These are phyloP conservation scores for Napeogenes inachia DNA, from an alignment of 2,888 invertebrate genomes.

Conservation along the genomic window DNA sequence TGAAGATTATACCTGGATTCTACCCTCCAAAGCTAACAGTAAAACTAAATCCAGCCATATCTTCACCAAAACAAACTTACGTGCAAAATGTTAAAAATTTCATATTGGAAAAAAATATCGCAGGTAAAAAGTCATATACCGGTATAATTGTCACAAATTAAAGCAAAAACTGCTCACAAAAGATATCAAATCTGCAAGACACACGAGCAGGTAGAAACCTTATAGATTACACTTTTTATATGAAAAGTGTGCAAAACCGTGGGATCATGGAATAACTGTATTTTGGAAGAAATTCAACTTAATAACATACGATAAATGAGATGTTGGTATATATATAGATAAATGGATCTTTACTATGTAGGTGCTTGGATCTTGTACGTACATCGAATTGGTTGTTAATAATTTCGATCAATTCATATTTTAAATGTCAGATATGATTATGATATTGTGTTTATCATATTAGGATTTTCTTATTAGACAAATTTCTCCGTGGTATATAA, in stretches of 20 bases:
- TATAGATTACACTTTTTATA: conserved; percentile 61
- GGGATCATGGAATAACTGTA: conserved; percentile 69
- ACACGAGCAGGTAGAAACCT: conserved; percentile 75
- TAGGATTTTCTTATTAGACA: conserved; percentile 1
- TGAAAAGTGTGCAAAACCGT: conserved; percentile 73
- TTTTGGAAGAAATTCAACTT: conserved; percentile 10
- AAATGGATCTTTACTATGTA: no score
- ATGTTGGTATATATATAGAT: no score
- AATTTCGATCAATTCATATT: no score
- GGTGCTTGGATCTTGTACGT: no score
- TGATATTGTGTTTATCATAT: background rate
- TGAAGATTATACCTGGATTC: no score
- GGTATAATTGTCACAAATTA: conserved; percentile 78
- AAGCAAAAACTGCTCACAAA: conserved; percentile 73
- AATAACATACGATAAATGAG: no score
- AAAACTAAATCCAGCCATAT: conserved; percentile 50
- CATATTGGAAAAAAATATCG: conserved; percentile 58
- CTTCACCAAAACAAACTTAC: conserved; percentile 63
- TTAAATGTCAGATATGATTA: background rate
- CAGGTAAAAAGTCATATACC: conserved; percentile 78
- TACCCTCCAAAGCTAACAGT: conserved; percentile 46
- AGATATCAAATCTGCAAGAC: conserved; percentile 77
- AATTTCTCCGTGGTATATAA: background rate
- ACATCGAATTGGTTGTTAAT: no score
- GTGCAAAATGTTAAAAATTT: conserved; percentile 64